Evolutionary conservation across 92 coral and sea anemone species (phyloP).

Genomic region (Isaurus tuberculatus): DNA sequence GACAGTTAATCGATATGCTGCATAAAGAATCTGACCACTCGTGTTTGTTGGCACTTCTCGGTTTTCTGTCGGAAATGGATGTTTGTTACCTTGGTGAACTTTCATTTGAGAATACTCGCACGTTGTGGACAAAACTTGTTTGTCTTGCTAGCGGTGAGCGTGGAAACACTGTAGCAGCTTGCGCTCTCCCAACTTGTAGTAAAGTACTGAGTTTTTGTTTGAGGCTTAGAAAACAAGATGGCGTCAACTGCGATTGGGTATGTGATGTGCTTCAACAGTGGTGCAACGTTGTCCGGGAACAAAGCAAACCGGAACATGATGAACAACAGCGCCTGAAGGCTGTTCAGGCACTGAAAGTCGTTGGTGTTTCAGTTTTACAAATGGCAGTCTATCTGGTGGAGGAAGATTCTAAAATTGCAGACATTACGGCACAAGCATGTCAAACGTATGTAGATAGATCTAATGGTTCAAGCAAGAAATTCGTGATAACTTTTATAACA

Average conservation of each 20-base stretch:
- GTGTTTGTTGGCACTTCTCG: constrained; percentile 61
- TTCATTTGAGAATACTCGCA: constrained; percentile 27
- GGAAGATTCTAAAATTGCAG: background rate
- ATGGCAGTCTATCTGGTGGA: constrained; percentile 1
- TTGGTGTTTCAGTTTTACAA: constrained; percentile 48
- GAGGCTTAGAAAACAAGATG: background rate
- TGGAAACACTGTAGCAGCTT: constrained; percentile 67
- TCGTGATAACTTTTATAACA: background rate
- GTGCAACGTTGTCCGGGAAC: constrained; percentile 37
- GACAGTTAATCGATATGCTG: constrained; percentile 48
- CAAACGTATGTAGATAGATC: constrained; percentile 41
- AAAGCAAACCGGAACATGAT: constrained; percentile 61
- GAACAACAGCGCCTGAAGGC: constrained; percentile 69
- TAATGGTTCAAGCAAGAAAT: background rate
- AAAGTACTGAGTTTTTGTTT: constrained; percentile 34
- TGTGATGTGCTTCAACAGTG: constrained; percentile 55
- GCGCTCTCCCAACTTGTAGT: constrained; percentile 64
- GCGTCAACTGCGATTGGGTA: constrained; percentile 22
- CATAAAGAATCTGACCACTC: constrained; percentile 61
- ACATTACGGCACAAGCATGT: constrained; percentile 31
- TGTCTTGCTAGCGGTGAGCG: constrained; percentile 47
- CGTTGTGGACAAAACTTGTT: constrained; percentile 48
- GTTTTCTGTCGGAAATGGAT: constrained; percentile 48
- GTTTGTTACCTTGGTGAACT: background rate
- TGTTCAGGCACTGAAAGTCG: constrained; percentile 55